These are phyloP conservation scores for Saturnia pavonia DNA, from an alignment of 2,888 invertebrate genomes.

Conservation along the genomic window DNA sequence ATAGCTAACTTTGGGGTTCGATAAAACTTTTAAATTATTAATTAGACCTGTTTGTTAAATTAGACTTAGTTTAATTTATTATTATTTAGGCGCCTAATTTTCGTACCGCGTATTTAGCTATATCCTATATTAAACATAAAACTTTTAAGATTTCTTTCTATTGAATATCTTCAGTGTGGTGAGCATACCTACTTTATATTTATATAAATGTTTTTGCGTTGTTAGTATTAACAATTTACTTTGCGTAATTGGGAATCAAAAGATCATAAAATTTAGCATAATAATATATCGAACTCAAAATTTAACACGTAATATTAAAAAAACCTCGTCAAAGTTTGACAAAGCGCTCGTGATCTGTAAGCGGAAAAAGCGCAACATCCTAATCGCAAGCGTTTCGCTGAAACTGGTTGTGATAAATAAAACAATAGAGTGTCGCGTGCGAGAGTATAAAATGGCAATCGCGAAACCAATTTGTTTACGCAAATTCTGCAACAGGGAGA, in stretches of 20 bases:
- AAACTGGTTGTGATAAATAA: slow-evolving; percentile 80
- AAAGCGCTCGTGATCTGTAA: slow-evolving; percentile 72
- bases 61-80: too few relatives aligned
- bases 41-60: too few relatives aligned
- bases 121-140: too few relatives aligned
- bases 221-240: too few relatives aligned
- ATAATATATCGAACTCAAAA: background rate
- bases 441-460: slow-evolving; percentile 82
- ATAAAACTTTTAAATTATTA: too few relatives aligned
- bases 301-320: slow-evolving; percentile 25
- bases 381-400: slow-evolving; percentile 77
- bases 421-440: slow-evolving; percentile 79
- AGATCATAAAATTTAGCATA: background rate
- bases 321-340: slow-evolving; percentile 64
- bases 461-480: slow-evolving; percentile 83
- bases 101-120: too few relatives aligned
- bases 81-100: too few relatives aligned
- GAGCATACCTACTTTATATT: too few relatives aligned
- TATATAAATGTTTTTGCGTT: too few relatives aligned
- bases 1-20: too few relatives aligned
- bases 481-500: slow-evolving; percentile 80
- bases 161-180: too few relatives aligned
- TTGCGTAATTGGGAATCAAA: background rate
- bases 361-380: slow-evolving; percentile 77
- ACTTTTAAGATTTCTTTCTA: too few relatives aligned